Evolutionary conservation across 2,113 vertebrate species (phyloP), one percentile per base, ranked within the genome.

Genomic region (Tautogolabrus adspersus): DNA sequence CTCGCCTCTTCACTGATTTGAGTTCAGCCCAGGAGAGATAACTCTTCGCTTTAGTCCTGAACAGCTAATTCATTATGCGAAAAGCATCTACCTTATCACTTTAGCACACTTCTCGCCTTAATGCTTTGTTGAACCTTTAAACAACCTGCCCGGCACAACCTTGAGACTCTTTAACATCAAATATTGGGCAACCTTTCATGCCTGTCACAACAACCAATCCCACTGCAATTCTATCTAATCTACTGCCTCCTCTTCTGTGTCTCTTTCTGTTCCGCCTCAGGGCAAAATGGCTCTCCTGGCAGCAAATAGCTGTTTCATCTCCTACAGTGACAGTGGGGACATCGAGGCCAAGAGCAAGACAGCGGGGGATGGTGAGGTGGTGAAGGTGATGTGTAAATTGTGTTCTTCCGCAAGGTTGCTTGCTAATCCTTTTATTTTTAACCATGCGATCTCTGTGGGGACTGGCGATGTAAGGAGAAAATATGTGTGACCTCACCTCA

Each of bases 261-360:
- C 83, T 56, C 49, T 66, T 26, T 18, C 38, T 59, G 54, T 47
- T 62, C 78, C 56, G 61, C 81, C 40, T 81, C 77, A 95, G 97
- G 96, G 96, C 22, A 98, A 97, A 93, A 96, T 97, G 95, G 97
- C 98, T 72, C 91, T 99, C 54, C 22, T 99, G 88, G 97, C 96
- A 69, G 94, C 97, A 87, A 99, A 99, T 85, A 96, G 96, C 93
- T 96, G 97, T 69, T 99, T 99, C 88, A 95, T 99, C 87, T 95
- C 96, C 71, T 99, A 96, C 91, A 99, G 97, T 81, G 97, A 99
- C 81, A 95, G 93, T 59, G 97, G 97, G 9, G 98, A 99, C 91
- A 97, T 99, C 82, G 96, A 94, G 92, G 97, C 97, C 88, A 96
- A 95, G 90, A 97, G 75, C 87, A 98, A 97, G 93, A 95, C 94